Conservation (phyloP, 1,140 invertebrate genomes). For the Philotrypesis tridentata region DNA sequence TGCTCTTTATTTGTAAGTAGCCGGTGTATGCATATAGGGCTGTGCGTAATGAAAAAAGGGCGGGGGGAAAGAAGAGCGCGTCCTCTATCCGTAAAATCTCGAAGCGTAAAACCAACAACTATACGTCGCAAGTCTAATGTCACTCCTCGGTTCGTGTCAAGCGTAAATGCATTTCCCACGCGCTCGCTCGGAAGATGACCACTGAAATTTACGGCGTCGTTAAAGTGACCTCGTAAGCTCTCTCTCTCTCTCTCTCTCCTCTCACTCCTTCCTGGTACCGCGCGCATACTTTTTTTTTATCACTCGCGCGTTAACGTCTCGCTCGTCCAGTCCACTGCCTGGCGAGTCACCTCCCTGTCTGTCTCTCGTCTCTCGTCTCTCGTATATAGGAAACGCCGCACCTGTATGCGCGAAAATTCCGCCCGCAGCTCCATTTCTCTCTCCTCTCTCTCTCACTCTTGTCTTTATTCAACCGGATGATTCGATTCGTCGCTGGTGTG, state of each 20-base stretch:
- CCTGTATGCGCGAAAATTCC: constrained; percentile 36
- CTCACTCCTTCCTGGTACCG: no score
- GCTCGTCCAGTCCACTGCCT: constrained; percentile 49
- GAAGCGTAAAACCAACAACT: constrained; percentile 3
- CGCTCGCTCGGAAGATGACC: constrained; percentile 66
- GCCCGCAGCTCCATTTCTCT: no score
- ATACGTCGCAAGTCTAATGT: background rate
- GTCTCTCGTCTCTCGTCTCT: no score
- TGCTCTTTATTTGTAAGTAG: background rate
- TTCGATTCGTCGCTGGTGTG: no score
- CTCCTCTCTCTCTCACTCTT: constrained; percentile 44
- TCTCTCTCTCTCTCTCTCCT: no score
- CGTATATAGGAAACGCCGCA: constrained; percentile 21
- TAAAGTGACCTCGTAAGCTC: constrained; percentile 66
- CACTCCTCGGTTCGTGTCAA: constrained; percentile 59
- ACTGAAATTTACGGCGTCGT: constrained; percentile 67
- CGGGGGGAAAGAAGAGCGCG: background rate
- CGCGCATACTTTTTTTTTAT: constrained; percentile 61
- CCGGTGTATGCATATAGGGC: background rate
- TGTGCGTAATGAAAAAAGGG: background rate
- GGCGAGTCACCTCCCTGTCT: constrained; percentile 7
- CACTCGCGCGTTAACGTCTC: constrained; percentile 63
- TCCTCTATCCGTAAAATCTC: constrained; percentile 3
- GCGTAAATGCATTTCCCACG: constrained; percentile 62
- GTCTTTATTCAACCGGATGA: constrained; percentile 41